Base-by-base conservation (phyloP, 2,888 invertebrate genomes). In the Polydrusus pterygomalis region DNA sequence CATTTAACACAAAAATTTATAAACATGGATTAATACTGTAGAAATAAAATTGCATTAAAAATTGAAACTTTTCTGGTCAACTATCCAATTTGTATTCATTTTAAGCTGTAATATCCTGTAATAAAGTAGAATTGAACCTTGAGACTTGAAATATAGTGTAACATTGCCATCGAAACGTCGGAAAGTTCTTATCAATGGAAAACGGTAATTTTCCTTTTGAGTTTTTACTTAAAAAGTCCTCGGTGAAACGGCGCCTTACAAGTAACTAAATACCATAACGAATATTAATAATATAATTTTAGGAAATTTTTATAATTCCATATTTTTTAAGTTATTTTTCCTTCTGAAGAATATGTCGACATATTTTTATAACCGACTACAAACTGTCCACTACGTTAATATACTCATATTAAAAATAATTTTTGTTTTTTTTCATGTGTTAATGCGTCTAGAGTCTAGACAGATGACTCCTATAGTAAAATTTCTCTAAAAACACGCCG, bases 361-460 rank as follows among this genome's bases (percentile, higher is more conserved):
- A 69, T 76, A 62, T 76, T 72, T 65, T 76, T 76, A 15, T 74
- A 71, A 70, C 49, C 70, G 67, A 68, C 68, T 68, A 40, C 56
- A 49, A 73, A 58, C 64, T 63, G 30, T 54, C 13, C 20, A 54
- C 25, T 60, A 60, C 58, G 58, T 15, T 34, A 72, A 73, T 67
- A 67, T 73, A 73, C 43, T 67, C 73, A 67, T 47, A 63, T 64
- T 43, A 71, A 71, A 71, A 34, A 17, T 60, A 17, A n/a, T 13
- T 13, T n/a, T 17, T 72, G 51, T 20, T 20, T 64, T 64, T 25
- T n/a, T 25, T n/a, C n/a, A n/a, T n/a, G n/a, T n/a, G n/a, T n/a
- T n/a, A n/a, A n/a, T n/a, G n/a, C n/a, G n/a, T n/a, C n/a, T n/a
- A n/a, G n/a, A n/a, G n/a, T n/a, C n/a, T n/a, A n/a, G n/a, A n/a